Evolutionary conservation across 2,797 vertebrate genomes (phyloP).

Genomic region (Macropodus opercularis): DNA sequence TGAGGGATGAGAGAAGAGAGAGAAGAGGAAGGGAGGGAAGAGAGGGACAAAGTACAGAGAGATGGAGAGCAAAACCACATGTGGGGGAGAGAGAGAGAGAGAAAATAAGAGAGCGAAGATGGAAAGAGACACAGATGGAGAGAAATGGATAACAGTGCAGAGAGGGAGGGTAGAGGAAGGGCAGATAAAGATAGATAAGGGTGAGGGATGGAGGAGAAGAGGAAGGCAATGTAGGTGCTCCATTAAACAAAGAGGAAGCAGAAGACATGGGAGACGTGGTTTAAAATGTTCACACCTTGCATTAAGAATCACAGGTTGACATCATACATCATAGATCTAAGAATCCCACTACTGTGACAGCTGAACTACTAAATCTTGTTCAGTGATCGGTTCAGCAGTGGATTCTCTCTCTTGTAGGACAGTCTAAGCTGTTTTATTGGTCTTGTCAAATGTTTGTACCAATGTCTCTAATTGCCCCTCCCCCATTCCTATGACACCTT

Average conservation of each 20-base stretch:
- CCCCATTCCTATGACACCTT: too few species aligned
- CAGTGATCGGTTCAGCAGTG: too few species aligned
- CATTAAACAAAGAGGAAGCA: constrained; percentile 23
- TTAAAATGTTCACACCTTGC: too few species aligned
- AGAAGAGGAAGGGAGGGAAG: constrained; percentile 13
- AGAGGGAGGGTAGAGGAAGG: constrained; percentile 39
- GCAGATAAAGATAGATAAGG: constrained; percentile 45
- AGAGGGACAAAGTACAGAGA: constrained; percentile 49
- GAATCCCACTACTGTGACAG: too few species aligned
- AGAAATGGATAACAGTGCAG: constrained; percentile 26
- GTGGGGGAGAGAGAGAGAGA: constrained; percentile 51
- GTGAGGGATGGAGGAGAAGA: constrained; percentile 13
- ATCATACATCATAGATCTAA: too few species aligned
- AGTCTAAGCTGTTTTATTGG: too few species aligned
- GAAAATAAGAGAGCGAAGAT: constrained; percentile 44
- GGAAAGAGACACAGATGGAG: constrained; percentile 48
- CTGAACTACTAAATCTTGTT: too few species aligned
- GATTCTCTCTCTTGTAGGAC: too few species aligned
- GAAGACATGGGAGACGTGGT: background rate
- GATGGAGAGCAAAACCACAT: constrained; percentile 77
- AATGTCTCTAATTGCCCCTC: too few species aligned
- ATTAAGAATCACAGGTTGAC: too few species aligned
- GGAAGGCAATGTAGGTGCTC: constrained; percentile 14
- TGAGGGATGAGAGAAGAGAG: constrained; percentile 68
- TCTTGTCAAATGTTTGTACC: too few species aligned